A percentile compares a stretch with the other conserved stretches of the same genome.
These are phyloP conservation scores for Coccyzus lansbergi DNA, from an alignment of 2,797 vertebrate genomes.

Conservation along the genomic window DNA sequence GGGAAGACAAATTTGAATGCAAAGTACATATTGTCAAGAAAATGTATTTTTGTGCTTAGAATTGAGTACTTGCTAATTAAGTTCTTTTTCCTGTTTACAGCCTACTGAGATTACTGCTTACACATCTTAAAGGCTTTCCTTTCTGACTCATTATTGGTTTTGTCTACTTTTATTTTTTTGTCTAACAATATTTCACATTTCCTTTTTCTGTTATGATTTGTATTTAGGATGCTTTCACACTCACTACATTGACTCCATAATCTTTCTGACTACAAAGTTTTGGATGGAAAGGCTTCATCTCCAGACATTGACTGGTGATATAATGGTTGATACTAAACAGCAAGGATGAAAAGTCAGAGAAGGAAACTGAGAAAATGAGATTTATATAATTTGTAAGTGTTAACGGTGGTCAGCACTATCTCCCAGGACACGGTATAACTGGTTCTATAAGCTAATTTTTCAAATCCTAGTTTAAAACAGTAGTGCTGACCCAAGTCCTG, in stretches of 20 bases:
- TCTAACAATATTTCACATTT: background rate
- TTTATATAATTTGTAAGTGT: background rate
- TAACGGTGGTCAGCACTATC: constrained; percentile 2
- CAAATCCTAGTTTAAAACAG: constrained; percentile 7
- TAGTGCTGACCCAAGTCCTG: constrained; percentile 11
- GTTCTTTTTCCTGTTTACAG: background rate
- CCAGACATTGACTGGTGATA: background rate
- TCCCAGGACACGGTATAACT: background rate
- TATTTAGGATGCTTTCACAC: background rate
- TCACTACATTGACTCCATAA: background rate
- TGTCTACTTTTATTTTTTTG: background rate
- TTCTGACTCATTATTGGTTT: background rate
- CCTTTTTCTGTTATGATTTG: background rate
- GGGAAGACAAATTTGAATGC: background rate
- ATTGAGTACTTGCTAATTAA: background rate
- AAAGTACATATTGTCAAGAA: background rate
- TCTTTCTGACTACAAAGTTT: background rate
- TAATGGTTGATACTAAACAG: background rate
- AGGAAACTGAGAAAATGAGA: background rate
- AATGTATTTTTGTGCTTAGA: background rate
- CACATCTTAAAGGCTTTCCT: background rate
- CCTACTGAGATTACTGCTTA: background rate
- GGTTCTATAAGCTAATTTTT: background rate
- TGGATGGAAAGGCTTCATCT: background rate
- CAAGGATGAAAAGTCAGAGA: background rate